Base-by-base conservation (phyloP, 2,888 invertebrate genomes). In the Philaethria dido region DNA sequence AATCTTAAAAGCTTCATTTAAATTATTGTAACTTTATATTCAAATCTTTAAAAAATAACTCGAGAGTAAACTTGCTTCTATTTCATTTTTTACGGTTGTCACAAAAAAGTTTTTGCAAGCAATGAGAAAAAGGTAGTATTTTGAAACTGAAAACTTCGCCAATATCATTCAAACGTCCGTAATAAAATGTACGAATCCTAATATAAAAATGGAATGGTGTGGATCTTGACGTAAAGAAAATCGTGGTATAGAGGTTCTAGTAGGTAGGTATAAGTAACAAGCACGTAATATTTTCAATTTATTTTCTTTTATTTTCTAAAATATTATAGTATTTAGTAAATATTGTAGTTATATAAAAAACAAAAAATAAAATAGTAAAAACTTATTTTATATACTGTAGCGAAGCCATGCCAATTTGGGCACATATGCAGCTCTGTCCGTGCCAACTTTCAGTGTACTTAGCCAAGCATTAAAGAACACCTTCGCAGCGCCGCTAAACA, bases 381-480 rank as follows among this genome's bases (percentile, higher is more conserved):
- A 57, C 9, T 42, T 39, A 18, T 20, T 39, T 36, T 39, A 39
- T 42, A 33, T 57, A 57, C 22, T 16, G 57, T 22, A 48, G 47
- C 36, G 48, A 70, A 57, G 44, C 64, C 29, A 57, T 62, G 63
- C 57, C 84, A 83, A 83, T 85, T 83, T 75, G 76, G 74, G 73
- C 80, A 78, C 79, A 83, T 81, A 80, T 86, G 85, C 83, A 71
- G 71, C 67, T 78, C 80, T 82, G 84, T 83, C 83, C 78, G 75
- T 82, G 75, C 75, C 78, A 83, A 85, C 82, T 86, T 83, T 80
- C 74, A 75, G 80, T 78, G 79, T 81, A 80, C 80, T 85, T 83
- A 83, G 82, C 74, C 78, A 82, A 75, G 77, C 75, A 81, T 77
- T 84, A 80, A 83, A 84, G 79, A 77, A 77, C 72, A 77, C 72